Evolutionary conservation across 2,888 invertebrate genomes (phyloP), one percentile per base, ranked within the genome.

Genomic region (Metacarcinus magister): DNA sequence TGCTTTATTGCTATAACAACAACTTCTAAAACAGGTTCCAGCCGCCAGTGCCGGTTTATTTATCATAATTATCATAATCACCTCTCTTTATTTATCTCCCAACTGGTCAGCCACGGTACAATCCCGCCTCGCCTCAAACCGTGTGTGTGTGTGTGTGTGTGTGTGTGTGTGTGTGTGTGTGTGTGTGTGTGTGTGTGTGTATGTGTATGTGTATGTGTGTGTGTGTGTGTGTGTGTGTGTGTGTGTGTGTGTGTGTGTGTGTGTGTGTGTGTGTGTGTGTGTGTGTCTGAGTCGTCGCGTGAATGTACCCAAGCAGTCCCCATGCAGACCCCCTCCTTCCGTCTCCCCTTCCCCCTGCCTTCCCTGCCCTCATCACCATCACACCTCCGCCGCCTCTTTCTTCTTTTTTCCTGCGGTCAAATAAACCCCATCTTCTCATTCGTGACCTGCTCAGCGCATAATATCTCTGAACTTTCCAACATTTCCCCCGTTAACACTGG

Each of bases 61-160:
- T 94, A 82, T 94, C 94, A 44, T 94, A 75, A 94, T 94, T 94
- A 94, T 94, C 94, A 94, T 94, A 94, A 94, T 94, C 67, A 94
- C 94, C 44, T 94, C 82, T 94, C 46, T 94, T 82, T 94, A 94
- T 94, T 82, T 94, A 82, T 94, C 75, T 93, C 93, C 92, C 60
- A 32, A 44, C 92, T 92, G 92, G 92, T 54, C 92, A 92, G 92
- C 46, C 48, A 92, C 48, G 92, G 92, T 92, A 92, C 54, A 54
- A 92, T 92, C 92, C 44, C 16, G 92, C 92, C 82, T 82, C 32
- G 48, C 91, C 82, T 32, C 82, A 28, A 82, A 82, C 82, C 82
- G 8, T 82, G 13, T 32, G 32, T 82, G 82, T 82, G 82, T 82
- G 82, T 82, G 82, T 82, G 82, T 82, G 82, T 82, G 82, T 82